Conservation (phyloP, 2,888 invertebrate genomes). For the Plagodis pulveraria region DNA sequence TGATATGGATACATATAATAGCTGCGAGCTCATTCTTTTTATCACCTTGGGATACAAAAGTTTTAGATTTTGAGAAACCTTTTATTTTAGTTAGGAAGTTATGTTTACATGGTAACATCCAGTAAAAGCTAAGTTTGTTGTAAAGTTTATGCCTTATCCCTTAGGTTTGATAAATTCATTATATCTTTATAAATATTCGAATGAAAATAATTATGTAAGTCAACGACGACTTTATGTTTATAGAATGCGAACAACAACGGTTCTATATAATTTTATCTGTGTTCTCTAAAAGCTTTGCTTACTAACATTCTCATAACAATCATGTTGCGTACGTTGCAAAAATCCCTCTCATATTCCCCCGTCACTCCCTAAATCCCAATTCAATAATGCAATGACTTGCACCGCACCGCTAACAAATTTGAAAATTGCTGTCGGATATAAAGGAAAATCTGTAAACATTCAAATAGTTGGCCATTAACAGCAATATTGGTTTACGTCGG, state of each 20-base stretch:
- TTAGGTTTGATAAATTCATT: no score
- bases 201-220: no score
- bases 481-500: constrained; percentile 60
- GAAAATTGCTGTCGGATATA: constrained; percentile 41
- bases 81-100: constrained; percentile 33
- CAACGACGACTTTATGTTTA: no score
- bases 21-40: constrained; percentile 22
- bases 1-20: background rate
- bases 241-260: no score
- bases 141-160: constrained; percentile 7
- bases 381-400: constrained; percentile 42
- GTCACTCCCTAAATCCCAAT: constrained; percentile 28
- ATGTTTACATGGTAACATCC: constrained; percentile 27
- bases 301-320: background rate
- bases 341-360: constrained; percentile 10
- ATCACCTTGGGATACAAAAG: constrained; percentile 25
- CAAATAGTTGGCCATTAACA: constrained; percentile 64
- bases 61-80: constrained; percentile 34
- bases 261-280: no score
- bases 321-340: constrained; percentile 6
- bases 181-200: no score
- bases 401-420: constrained; percentile 33
- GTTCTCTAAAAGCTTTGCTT: no score
- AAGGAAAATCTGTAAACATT: constrained; percentile 59
- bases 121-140: constrained; percentile 24